These are phyloP conservation scores for Lepidurus arcticus DNA, from an alignment of 1,140 invertebrate species.

Conservation along the genomic window DNA sequence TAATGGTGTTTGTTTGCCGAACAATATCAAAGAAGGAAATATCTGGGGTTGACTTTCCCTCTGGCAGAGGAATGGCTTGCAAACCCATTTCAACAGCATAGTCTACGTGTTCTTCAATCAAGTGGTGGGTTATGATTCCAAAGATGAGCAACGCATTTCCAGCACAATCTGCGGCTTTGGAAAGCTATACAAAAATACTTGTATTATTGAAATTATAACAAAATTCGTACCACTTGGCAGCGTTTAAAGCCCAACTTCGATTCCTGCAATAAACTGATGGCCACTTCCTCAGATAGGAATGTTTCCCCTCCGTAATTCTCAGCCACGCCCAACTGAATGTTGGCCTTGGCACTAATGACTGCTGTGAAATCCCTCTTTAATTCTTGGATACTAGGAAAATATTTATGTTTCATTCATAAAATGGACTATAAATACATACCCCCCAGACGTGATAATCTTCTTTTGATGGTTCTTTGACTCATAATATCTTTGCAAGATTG, in stretches of 20 bases:
- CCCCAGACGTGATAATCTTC: conserved; percentile 67
- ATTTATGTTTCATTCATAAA: conserved; percentile 28
- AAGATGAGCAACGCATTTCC: conserved; percentile 76
- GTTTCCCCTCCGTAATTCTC: conserved; percentile 96
- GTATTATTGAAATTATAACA: conserved; percentile 24
- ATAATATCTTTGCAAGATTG: conserved; percentile 79
- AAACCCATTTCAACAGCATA: conserved; percentile 92
- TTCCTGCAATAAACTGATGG: conserved; percentile 85
- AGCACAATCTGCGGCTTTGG: conserved; percentile 68
- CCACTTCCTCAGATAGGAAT: conserved; percentile 94
- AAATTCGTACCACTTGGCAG: conserved; percentile 64
- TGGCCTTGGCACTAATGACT: conserved; percentile 80
- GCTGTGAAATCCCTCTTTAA: conserved; percentile 87
- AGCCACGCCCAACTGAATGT: conserved; percentile 86
- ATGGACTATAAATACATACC: conserved; percentile 47
- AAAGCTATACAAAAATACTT: conserved; percentile 52
- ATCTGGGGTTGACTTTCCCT: conserved; percentile 71
- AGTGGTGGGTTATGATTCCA: conserved; percentile 76
- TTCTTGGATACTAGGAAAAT: conserved; percentile 71
- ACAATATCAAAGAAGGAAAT: conserved; percentile 93
- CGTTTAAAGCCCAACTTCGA: conserved; percentile 83
- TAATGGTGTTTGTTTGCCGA: conserved; percentile 89
- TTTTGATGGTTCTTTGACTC: conserved; percentile 92
- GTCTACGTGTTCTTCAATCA: conserved; percentile 89
- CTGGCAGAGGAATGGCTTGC: conserved; percentile 81